Evolutionary conservation across 64 coral and sea anemone genomes (phyloP).

Genomic region (Actinia equina): DNA sequence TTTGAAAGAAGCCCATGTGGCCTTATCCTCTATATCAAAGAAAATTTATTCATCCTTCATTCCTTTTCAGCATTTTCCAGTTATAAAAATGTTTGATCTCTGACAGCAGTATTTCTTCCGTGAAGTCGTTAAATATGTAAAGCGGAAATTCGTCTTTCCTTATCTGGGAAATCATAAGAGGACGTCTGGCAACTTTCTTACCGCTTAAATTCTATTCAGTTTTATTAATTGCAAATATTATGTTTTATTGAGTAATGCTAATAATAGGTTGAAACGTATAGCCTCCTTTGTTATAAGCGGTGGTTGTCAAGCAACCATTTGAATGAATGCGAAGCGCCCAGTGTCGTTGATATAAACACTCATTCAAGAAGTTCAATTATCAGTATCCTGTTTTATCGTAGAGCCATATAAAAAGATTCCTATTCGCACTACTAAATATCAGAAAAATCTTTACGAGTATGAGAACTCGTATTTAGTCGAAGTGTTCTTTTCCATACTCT

Average conservation of each 20-base stretch:
- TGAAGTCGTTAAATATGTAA: not conserved
- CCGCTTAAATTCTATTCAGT: not conserved
- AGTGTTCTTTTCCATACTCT: too few relatives aligned
- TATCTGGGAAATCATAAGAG: not conserved
- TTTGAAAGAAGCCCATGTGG: not conserved
- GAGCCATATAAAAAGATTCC: not conserved
- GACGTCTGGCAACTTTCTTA: not conserved
- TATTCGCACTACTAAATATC: too few relatives aligned
- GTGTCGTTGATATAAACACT: not conserved
- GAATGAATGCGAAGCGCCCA: not conserved
- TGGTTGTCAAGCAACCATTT: not conserved
- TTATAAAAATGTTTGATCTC: not conserved
- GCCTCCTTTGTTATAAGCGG: not conserved
- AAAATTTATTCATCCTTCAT: not conserved
- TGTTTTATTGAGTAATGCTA: not conserved
- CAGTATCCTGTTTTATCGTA: not conserved
- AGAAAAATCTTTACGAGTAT: too few relatives aligned
- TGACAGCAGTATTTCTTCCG: not conserved
- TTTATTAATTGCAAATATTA: not conserved
- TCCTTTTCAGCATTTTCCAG: not conserved
- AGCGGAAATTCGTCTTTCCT: not conserved
- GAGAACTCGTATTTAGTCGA: too few relatives aligned
- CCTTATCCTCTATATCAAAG: not conserved
- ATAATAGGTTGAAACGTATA: not conserved
- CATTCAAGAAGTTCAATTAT: not conserved